Base-by-base conservation (phyloP, 2,113 vertebrate genomes). In the Anser brachyrhynchus region DNA sequence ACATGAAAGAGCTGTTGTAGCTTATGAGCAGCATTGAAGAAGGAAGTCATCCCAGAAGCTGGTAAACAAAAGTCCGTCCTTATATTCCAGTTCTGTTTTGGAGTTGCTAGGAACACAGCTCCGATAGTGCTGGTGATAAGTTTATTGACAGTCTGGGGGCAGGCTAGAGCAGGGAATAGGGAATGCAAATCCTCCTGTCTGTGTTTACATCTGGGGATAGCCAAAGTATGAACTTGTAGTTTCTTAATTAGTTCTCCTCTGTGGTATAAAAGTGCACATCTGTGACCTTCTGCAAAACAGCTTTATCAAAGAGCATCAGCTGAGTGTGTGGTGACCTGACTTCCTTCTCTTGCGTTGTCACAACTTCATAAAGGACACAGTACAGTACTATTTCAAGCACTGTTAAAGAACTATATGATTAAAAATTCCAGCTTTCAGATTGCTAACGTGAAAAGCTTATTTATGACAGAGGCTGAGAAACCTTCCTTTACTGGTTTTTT, bases 211-310 rank as follows among this genome's bases (percentile, higher is more conserved):
- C 46, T 89, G n/a, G n/a, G 44, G 22, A 76, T 77, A 49, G 57
- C 76, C 72, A 77, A 87, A 95, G 44, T 31, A 80, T 58, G 31
- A 93, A 67, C 86, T 91, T 46, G 5, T 26, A 54, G 3, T 88
- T 95, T 90, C 65, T 84, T 96, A 90, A 79, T 92, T 84, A 88
- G 78, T 89, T 95, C n/a, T 78, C 33, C 59, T 83, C 37, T 76
- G 62, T 0, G 3, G 75, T 84, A 49, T 51, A 72, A 69, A 78
- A 89, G 65, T 61, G 72, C 76, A 84, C 37, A 77, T 92, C 66
- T 89, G 70, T 75, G 82, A 62, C 79, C 64, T 77, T 82, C 39
- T 96, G 82, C 71, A 91, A 74, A 89, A 23, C 46, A 72, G 13
- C 73, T 94, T 93, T 91, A 92, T 93, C 67, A 67, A 70, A 84